Conservation (phyloP, 2,797 vertebrate species). For the Typhlichthys eigenmanni region DNA sequence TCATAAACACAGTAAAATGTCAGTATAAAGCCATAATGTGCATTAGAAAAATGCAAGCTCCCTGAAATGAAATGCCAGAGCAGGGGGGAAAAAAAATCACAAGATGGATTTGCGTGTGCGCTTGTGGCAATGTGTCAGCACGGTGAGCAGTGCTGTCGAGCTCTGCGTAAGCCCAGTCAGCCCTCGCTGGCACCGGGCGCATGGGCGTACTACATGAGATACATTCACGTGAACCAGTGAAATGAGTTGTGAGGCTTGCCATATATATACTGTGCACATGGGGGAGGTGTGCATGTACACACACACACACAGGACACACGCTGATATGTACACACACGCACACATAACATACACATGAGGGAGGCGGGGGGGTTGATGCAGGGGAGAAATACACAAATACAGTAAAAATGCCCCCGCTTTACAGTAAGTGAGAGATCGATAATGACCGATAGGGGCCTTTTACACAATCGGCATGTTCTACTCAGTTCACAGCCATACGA, state of each 20-base stretch:
- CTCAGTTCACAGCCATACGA: constrained; percentile 75
- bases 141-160: constrained; percentile 59
- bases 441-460: constrained; percentile 76
- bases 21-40: constrained; percentile 46
- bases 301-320: constrained; percentile 34
- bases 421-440: constrained; percentile 81
- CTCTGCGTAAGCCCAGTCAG: constrained; percentile 56
- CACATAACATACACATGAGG: constrained; percentile 31
- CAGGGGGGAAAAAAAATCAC: constrained; percentile 47
- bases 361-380: not conserved
- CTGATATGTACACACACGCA: constrained; percentile 21
- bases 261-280: constrained; percentile 76
- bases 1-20: constrained; percentile 44
- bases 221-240: constrained; percentile 90
- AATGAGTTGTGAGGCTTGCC: constrained; percentile 79
- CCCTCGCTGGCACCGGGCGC: constrained; percentile 63
- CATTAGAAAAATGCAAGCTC: constrained; percentile 65
- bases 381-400: constrained; percentile 56
- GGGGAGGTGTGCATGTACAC: constrained; percentile 2
- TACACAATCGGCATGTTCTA: constrained; percentile 76
- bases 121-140: constrained; percentile 80
- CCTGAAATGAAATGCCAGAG: constrained; percentile 62
- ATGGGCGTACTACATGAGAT: constrained; percentile 73
- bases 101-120: constrained; percentile 85
- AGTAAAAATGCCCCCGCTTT: constrained; percentile 77